Evolutionary conservation across 2,888 invertebrate species (phyloP), one percentile per base, ranked within the genome.

Genomic region (Ophioninae sp.): DNA sequence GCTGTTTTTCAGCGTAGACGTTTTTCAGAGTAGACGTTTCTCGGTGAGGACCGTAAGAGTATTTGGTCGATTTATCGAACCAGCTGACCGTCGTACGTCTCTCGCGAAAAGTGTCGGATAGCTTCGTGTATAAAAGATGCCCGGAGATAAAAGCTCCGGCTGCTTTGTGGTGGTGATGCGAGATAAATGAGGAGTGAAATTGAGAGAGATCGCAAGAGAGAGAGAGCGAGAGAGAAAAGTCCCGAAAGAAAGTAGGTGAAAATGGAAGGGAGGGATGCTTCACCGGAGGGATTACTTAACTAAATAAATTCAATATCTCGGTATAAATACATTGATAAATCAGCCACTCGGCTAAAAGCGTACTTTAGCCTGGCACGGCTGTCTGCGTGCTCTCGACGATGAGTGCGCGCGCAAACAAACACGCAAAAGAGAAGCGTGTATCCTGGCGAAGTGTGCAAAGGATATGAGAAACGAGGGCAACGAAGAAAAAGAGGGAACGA

Each of bases 261-360:
- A 89, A 89, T 89, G 87, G 84, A 86, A 85, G 68, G 64, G 57
- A 67, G 68, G 44, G 7, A 59, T 50, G 50, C 21, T 61, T 8
- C 67, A 74, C 61, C 74, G 67, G 21, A 80, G 86, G 88, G 88
- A 87, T 90, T 91, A 91, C 92, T 92, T 91, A 92, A 91, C 91
- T 90, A 91, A 92, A 92, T 92, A 91, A 92, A 92, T 92, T 92
- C 92, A 92, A 92, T 92, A 92, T 92, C 91, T 91, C 88, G 92
- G 92, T 92, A 92, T 92, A 92, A 92, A 92, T 92, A 92, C 92
- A 92, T 92, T 92, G 92, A 92, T 92, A 92, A 92, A 92, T 92
- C 92, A 92, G 92, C 91, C 91, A 92, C 92, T 91, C 88, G 88
- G 91, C 92, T 92, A 92, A 92, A 92, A 92, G 92, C 92, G 91